Conservation (phyloP, 1,140 invertebrate genomes). For the Macrosteles quadrilineatus region DNA sequence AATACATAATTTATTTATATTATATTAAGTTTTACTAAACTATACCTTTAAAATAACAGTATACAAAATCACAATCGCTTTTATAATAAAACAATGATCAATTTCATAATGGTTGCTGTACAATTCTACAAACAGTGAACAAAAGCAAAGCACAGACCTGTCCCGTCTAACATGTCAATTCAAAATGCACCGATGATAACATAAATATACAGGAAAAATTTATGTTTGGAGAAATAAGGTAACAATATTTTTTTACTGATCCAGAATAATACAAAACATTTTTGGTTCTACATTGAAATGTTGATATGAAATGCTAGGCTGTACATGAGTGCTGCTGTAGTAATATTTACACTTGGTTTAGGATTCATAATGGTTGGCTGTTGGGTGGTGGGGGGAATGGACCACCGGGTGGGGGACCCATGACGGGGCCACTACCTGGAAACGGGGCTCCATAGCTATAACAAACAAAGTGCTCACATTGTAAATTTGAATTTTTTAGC, state of each 20-base stretch:
- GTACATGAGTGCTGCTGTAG: neutral
- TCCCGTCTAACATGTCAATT: neutral
- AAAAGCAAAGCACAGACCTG: neutral
- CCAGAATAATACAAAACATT: neutral
- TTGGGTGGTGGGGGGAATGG: neutral
- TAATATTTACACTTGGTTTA: neutral
- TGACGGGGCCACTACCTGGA: neutral
- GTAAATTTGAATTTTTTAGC: too few species aligned
- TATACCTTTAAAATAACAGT: slow-evolving; percentile 30
- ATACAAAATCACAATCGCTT: slow-evolving; percentile 30
- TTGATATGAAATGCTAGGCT: slow-evolving; percentile 15
- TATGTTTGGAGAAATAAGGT: neutral
- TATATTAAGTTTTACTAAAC: slow-evolving; percentile 17
- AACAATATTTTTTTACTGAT: slow-evolving; percentile 7
- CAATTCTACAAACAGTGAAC: neutral
- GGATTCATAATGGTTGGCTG: slow-evolving; percentile 13
- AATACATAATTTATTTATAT: slow-evolving; percentile 16
- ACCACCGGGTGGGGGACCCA: neutral
- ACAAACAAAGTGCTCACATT: too few species aligned
- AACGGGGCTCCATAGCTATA: too few species aligned
- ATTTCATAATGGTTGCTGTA: slow-evolving; percentile 2
- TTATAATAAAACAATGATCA: neutral
- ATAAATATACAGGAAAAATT: neutral
- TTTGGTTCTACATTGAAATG: neutral
- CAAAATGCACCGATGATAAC: slow-evolving; percentile 3